Percentiles rank a stretch among this genome's conserved stretches.
Conservation (phyloP, 2,888 invertebrate genomes). For the Sclerodermus sp. region DNA sequence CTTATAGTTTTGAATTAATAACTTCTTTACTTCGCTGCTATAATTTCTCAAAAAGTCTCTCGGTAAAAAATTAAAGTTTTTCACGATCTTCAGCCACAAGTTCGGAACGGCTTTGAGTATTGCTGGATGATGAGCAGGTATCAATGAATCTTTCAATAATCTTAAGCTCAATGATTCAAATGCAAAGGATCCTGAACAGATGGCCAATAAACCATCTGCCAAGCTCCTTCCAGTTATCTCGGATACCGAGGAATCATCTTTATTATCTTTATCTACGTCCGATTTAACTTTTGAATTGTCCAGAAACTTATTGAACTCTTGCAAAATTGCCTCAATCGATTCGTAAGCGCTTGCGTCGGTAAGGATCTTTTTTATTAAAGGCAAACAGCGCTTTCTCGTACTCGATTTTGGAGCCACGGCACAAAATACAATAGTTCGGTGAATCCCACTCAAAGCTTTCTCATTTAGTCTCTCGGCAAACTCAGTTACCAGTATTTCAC, state of each 20-base stretch:
- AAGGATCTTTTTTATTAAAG: slow-evolving; percentile 66
- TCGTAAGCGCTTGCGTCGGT: slow-evolving; percentile 64
- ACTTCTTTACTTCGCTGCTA: slow-evolving; percentile 63
- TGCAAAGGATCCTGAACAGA: slow-evolving; percentile 59
- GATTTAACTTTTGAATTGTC: slow-evolving; percentile 66
- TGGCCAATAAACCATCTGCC: slow-evolving; percentile 61
- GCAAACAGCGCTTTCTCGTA: slow-evolving; percentile 67
- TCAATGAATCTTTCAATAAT: slow-evolving; percentile 70
- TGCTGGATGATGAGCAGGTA: slow-evolving; percentile 76
- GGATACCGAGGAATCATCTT: slow-evolving; percentile 45
- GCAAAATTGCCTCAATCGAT: slow-evolving; percentile 67
- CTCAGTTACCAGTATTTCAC: slow-evolving; percentile 71
- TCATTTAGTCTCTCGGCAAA: slow-evolving; percentile 71
- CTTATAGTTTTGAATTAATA: slow-evolving; percentile 66
- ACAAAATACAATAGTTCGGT: slow-evolving; percentile 72
- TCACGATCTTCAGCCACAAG: slow-evolving; percentile 71
- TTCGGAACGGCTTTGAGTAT: slow-evolving; percentile 63
- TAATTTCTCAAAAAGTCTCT: slow-evolving; percentile 65
- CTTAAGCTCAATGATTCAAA: slow-evolving; percentile 55
- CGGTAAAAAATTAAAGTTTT: slow-evolving; percentile 64
- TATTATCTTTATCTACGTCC: slow-evolving; percentile 54
- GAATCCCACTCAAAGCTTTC: slow-evolving; percentile 65
- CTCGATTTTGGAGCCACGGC: slow-evolving; percentile 66
- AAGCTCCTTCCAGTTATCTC: slow-evolving; percentile 64
- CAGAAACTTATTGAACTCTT: slow-evolving; percentile 69